Evolutionary conservation across 2,113 vertebrate species (phyloP).

Genomic region (Ranitomeya variabilis): DNA sequence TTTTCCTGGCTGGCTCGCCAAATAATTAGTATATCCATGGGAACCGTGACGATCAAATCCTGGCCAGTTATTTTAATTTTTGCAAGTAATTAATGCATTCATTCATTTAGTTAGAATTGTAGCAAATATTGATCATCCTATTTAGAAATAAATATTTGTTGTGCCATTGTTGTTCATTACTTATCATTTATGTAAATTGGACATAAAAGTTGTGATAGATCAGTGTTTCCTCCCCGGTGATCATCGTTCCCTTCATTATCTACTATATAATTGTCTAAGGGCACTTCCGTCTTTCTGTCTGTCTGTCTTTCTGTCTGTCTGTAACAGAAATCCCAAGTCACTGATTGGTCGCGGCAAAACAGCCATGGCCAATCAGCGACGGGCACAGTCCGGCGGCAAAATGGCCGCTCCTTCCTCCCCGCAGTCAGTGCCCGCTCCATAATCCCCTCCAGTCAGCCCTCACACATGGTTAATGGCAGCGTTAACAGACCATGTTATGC

Average conservation of each 20-base stretch:
- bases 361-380: too few relatives aligned
- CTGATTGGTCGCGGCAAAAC: too few relatives aligned
- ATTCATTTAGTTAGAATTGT: not conserved
- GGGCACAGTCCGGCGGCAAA: too few relatives aligned
- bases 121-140: not conserved
- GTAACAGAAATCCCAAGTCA: too few relatives aligned
- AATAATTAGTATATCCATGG: slow-evolving; percentile 1
- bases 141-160: not conserved
- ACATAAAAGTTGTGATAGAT: not conserved
- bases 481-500: too few relatives aligned
- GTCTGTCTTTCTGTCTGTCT: too few relatives aligned
- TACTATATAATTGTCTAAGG: too few relatives aligned
- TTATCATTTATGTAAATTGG: not conserved
- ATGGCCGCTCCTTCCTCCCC: too few relatives aligned
- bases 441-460: too few relatives aligned
- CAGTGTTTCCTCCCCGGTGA: not conserved
- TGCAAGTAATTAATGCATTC: not conserved
- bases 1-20: not conserved
- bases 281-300: too few relatives aligned
- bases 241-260: not conserved
- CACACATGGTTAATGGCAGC: too few relatives aligned
- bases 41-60: not conserved
- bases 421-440: too few relatives aligned
- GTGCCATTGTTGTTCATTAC: not conserved
- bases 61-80: not conserved